These are phyloP conservation scores for Aporrectodea caliginosa DNA, from an alignment of 1,140 invertebrate genomes.

Conservation along the genomic window DNA sequence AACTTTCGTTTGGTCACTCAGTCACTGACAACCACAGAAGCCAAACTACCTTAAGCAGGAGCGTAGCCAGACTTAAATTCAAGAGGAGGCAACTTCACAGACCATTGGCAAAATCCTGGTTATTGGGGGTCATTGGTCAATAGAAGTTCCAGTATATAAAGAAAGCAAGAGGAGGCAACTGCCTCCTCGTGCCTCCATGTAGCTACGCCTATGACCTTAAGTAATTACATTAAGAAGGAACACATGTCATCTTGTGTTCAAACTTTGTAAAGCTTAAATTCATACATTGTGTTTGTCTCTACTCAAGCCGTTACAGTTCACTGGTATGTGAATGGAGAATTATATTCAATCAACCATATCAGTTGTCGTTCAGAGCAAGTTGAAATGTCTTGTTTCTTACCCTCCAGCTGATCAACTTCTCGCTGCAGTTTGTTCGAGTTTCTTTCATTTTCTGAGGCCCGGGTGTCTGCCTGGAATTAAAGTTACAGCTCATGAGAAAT, in stretches of 20 bases:
- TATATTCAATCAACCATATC: too few relatives aligned
- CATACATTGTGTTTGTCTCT: neutral
- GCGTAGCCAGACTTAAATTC: too few relatives aligned
- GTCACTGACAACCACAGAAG: neutral
- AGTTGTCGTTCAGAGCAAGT: neutral
- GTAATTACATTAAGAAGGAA: too few relatives aligned
- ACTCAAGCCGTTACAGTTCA: neutral
- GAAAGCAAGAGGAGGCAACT: too few relatives aligned
- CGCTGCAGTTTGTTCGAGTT: slow-evolving; percentile 99
- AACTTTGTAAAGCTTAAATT: neutral
- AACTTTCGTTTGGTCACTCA: neutral
- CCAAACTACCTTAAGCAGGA: too few relatives aligned
- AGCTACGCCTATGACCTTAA: too few relatives aligned
- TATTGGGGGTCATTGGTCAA: too few relatives aligned
- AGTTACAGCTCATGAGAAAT: neutral
- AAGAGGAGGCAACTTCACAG: too few relatives aligned
- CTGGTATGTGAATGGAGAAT: too few relatives aligned
- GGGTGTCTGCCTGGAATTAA: neutral
- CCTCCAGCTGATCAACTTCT: slow-evolving; percentile 99
- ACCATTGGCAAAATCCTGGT: neutral
- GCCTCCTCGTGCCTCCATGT: too few relatives aligned
- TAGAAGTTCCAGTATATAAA: too few relatives aligned
- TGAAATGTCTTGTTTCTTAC: slow-evolving; percentile 57
- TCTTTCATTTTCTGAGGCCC: slow-evolving; percentile 97
- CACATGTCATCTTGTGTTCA: too few relatives aligned